Evolutionary conservation across 2,888 invertebrate species (phyloP), one percentile per base, ranked within the genome.

Genomic region (Polia nebulosa): DNA sequence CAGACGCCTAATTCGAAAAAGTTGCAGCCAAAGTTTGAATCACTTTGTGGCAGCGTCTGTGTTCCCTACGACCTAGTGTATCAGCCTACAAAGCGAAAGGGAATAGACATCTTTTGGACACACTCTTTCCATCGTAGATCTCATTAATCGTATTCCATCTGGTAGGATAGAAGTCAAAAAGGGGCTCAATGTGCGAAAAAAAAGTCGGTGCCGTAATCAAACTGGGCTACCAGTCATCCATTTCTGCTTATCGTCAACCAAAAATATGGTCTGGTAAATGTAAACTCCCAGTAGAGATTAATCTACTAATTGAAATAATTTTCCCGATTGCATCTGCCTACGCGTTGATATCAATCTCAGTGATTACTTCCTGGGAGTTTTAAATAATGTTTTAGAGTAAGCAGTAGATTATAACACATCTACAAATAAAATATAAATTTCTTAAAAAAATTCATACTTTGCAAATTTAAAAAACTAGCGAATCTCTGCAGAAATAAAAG

Each of bases 351-450:
- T 52, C 41, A 71, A 52, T 61, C 51, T 71, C 44, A 17, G 36
- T 62, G 25, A 62, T 47, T 47, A 71, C 51, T 71, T 17, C 11
- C 32, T 47, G 15, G 11, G 8, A 32, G 20, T 53, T 36, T 22
- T 71, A 45, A 62, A 71, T 61, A 39, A 45, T 69, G n/a, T 69
- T 62, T 9, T 53, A 72, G 52, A 61, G n/a, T n/a, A n/a, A n/a
- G n/a, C n/a, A n/a, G n/a, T n/a, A n/a, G n/a, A n/a, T n/a, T n/a
- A n/a, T n/a, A n/a, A n/a, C n/a, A n/a, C n/a, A n/a, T 32, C 9
- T 32, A 36, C 13, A 36, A 5, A 15, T 36, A 36, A 36, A 36
- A 36, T 39, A 39, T 17, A 39, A 6, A 39, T 39, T 0, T 36
- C 15, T 36, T 8, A 15, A 36, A 36, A 36, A 3, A 17, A 13